Conservation (phyloP, 2,797 vertebrate species). For the Philypnodon macrostomus region DNA sequence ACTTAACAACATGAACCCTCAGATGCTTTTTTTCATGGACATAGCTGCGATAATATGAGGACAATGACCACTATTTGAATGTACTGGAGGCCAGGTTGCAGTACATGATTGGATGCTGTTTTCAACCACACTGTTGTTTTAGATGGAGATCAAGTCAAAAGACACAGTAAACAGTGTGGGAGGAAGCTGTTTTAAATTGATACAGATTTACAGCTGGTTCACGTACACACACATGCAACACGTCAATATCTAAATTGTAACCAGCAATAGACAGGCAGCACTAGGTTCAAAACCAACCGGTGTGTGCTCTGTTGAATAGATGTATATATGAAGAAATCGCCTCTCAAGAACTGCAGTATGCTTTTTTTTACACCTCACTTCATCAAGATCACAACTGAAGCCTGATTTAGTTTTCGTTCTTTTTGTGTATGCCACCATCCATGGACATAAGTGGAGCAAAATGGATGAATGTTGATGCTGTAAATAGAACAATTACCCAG, state of each 20-base stretch:
- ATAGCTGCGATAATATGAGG: conserved; percentile 36
- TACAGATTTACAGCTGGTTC: conserved; percentile 51
- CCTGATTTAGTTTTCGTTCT: conserved; percentile 29
- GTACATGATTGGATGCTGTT: conserved; percentile 19
- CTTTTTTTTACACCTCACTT: conserved; percentile 70
- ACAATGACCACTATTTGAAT: conserved; percentile 62
- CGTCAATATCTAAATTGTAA: conserved; percentile 74
- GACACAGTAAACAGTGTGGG: conserved; percentile 21
- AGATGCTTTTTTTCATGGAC: conserved; percentile 55
- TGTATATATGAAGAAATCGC: conserved; percentile 66
- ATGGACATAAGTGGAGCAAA: conserved; percentile 21
- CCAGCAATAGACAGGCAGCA: conserved; percentile 69
- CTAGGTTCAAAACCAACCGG: conserved; percentile 53
- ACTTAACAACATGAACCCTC: conserved; percentile 59
- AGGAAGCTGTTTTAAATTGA: conserved; percentile 32
- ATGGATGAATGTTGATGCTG: conserved; percentile 39
- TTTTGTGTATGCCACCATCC: conserved; percentile 26
- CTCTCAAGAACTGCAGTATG: conserved; percentile 60
- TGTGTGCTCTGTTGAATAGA: conserved; percentile 55
- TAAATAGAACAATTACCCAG: conserved; percentile 28
- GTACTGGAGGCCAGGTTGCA: conserved; percentile 47
- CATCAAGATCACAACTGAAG: conserved; percentile 36
- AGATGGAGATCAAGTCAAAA: conserved; percentile 19
- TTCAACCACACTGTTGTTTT: conserved; percentile 17
- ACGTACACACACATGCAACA: conserved; percentile 26